Evolutionary conservation across 2,797 vertebrate genomes (phyloP).

Genomic region (Oreochromis mossambicus): DNA sequence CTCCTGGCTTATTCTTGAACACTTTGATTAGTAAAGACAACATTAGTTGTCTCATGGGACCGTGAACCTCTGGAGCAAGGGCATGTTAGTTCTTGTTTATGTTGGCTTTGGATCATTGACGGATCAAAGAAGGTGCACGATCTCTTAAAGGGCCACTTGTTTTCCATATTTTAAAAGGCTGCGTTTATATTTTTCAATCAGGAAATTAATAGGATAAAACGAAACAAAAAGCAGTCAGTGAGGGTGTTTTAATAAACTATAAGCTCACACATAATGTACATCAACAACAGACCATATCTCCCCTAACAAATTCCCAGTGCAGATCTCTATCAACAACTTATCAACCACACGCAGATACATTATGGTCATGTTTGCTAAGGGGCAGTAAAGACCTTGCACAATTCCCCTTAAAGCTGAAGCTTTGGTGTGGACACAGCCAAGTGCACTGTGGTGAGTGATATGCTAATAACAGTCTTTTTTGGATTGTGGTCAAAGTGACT

Average conservation of each 20-base stretch:
- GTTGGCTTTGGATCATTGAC: constrained; percentile 31
- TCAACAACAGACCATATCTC: constrained; percentile 37
- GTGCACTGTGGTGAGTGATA: constrained; percentile 52
- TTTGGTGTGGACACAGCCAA: constrained; percentile 38
- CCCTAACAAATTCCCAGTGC: constrained; percentile 17
- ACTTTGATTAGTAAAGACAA: constrained; percentile 61
- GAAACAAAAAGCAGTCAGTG: neutral
- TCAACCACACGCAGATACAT: constrained; percentile 43
- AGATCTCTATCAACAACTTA: constrained; percentile 56
- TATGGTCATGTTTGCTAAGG: constrained; percentile 18
- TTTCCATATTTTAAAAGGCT: neutral
- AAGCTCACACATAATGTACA: constrained; percentile 6
- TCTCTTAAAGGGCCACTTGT: neutral
- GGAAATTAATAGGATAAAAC: neutral
- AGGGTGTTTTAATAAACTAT: neutral
- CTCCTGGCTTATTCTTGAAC: constrained; percentile 29
- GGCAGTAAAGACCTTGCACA: constrained; percentile 37
- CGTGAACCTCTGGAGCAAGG: constrained; percentile 19
- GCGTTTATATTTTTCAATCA: neutral
- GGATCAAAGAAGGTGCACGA: constrained; percentile 13
- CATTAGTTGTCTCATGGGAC: constrained; percentile 41
- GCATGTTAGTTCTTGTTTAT: constrained; percentile 21
- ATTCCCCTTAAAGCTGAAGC: constrained; percentile 29
- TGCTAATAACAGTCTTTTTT: constrained; percentile 58
- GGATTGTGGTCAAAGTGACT: constrained; percentile 35